Conservation (phyloP, 2,888 invertebrate genomes). For the Notodonta dromedarius region DNA sequence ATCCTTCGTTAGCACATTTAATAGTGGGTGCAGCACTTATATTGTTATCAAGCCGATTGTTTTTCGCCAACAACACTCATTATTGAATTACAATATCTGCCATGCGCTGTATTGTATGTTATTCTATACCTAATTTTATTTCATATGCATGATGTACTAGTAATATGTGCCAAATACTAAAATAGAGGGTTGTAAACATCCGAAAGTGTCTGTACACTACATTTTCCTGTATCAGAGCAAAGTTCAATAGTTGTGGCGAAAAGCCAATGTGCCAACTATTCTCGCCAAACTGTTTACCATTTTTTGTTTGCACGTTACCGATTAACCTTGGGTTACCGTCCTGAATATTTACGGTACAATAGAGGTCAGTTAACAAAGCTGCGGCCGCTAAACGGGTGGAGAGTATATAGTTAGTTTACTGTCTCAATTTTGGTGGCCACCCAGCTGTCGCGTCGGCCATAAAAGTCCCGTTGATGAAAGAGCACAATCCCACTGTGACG, state of each 20-base stretch:
- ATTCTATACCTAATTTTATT: slow-evolving; percentile 26
- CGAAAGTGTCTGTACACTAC: slow-evolving; percentile 63
- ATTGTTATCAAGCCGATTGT: neutral
- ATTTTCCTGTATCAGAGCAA: slow-evolving; percentile 79
- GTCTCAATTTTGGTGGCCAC: slow-evolving; percentile 74
- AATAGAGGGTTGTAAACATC: slow-evolving; percentile 69
- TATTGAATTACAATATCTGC: neutral
- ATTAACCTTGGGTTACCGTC: slow-evolving; percentile 25
- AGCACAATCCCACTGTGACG: slow-evolving; percentile 79
- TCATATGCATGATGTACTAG: slow-evolving; percentile 23
- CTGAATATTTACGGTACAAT: slow-evolving; percentile 23
- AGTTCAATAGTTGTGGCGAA: slow-evolving; percentile 74
- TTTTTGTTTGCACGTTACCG: slow-evolving; percentile 21
- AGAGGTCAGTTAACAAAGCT: slow-evolving; percentile 43
- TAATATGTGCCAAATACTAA: slow-evolving; percentile 64
- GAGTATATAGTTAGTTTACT: slow-evolving; percentile 61
- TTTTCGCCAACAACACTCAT: neutral
- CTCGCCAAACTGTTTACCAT: slow-evolving; percentile 46
- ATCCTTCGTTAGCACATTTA: slow-evolving; percentile 16
- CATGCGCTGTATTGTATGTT: neutral
- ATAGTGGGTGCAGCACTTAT: slow-evolving; percentile 5
- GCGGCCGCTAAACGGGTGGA: slow-evolving; percentile 49
- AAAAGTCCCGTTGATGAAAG: slow-evolving; percentile 79
- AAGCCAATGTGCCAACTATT: slow-evolving; percentile 65
- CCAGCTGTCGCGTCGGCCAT: slow-evolving; percentile 74